Conservation (phyloP, 2,113 vertebrate species). For the Myrmecobius fasciatus region DNA sequence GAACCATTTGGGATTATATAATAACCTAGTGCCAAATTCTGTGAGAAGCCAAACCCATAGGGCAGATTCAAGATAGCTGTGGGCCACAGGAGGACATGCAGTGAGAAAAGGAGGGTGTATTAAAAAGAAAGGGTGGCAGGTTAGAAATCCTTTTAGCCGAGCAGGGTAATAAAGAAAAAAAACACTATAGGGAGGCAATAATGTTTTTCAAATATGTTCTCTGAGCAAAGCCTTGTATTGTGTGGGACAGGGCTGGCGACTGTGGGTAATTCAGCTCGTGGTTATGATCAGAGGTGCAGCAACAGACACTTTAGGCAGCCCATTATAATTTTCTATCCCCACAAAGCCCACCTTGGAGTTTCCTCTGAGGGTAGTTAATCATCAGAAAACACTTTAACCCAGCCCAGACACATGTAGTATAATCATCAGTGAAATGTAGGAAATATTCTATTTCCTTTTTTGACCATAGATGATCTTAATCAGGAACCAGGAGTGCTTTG, state of each 20-base stretch:
- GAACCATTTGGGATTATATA: background rate
- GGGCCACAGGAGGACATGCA: background rate
- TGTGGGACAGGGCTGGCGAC: background rate
- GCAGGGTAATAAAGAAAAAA: conserved; percentile 10
- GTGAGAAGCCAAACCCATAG: background rate
- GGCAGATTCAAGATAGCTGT: background rate
- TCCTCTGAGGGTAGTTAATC: background rate
- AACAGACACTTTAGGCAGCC: background rate
- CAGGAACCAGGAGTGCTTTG: background rate
- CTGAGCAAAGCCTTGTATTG: background rate
- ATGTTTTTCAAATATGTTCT: conserved; percentile 1
- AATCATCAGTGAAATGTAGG: background rate
- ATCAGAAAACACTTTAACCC: background rate
- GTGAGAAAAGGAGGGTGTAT: background rate
- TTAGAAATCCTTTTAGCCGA: conserved; percentile 31
- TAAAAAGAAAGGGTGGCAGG: background rate
- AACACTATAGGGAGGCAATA: conserved; percentile 40
- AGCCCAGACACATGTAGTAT: background rate
- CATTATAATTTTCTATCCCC: conserved; percentile 1
- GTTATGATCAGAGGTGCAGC: background rate
- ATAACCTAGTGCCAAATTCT: background rate
- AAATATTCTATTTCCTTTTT: background rate
- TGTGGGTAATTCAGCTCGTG: conserved; percentile 35
- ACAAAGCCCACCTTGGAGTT: background rate
- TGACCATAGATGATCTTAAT: background rate